These are phyloP conservation scores for Erynnis tages DNA, from an alignment of 2,888 invertebrate genomes.

Conservation along the genomic window DNA sequence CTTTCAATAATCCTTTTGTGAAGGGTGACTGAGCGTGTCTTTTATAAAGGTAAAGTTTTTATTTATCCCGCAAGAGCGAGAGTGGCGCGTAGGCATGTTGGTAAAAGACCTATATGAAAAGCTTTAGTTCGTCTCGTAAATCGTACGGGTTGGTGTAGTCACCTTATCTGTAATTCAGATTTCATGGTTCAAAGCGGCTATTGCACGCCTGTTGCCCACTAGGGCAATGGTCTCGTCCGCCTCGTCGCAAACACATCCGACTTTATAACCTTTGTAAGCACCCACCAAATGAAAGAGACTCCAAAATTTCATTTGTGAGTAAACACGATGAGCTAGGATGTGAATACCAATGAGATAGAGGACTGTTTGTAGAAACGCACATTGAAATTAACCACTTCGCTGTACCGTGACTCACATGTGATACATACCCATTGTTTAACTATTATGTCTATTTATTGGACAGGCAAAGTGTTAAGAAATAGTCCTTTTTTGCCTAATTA, in stretches of 20 bases:
- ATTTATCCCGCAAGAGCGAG: slow-evolving; percentile 21
- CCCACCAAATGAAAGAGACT: slow-evolving; percentile 27
- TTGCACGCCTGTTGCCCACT: slow-evolving; percentile 5
- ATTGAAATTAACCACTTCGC: neutral
- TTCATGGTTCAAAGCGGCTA: slow-evolving; percentile 37
- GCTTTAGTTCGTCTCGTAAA: slow-evolving; percentile 20
- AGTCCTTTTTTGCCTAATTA: too few species aligned
- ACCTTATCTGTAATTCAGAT: slow-evolving; percentile 55
- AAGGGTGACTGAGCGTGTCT: neutral
- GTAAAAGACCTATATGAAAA: slow-evolving; percentile 36
- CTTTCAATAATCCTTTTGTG: neutral
- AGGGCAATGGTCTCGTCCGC: neutral
- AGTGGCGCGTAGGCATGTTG: slow-evolving; percentile 36
- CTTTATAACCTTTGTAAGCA: slow-evolving; percentile 18
- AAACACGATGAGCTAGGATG: slow-evolving; percentile 2
- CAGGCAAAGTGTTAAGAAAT: too few species aligned
- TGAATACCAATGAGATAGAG: slow-evolving; percentile 1
- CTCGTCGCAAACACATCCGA: slow-evolving; percentile 21
- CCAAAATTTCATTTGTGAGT: slow-evolving; percentile 3
- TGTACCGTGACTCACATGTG: too few species aligned
- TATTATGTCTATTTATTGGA: too few species aligned
- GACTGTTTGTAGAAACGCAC: neutral
- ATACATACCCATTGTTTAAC: too few species aligned
- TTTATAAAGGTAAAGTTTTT: slow-evolving; percentile 4
- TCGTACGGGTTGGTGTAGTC: slow-evolving; percentile 11